These are phyloP conservation scores for Cyclura pinguis DNA, from an alignment of 2,797 vertebrate species.

Conservation along the genomic window DNA sequence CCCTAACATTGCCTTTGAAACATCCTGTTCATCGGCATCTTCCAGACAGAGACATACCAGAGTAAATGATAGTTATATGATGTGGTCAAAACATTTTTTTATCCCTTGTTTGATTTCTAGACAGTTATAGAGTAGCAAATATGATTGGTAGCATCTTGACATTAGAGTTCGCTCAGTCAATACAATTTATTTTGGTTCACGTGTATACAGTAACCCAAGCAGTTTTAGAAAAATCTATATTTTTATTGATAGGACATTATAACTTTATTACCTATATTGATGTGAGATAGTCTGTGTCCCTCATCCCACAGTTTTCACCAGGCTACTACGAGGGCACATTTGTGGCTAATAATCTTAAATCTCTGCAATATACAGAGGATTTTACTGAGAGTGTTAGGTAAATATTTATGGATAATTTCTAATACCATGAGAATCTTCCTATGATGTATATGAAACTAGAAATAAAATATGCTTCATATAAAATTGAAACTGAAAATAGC, in stretches of 20 bases:
- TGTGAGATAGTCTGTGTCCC: conserved; percentile 18
- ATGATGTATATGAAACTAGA: conserved; percentile 11
- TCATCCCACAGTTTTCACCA: conserved; percentile 36
- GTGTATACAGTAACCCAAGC: conserved; percentile 38
- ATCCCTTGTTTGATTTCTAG: conserved; percentile 41
- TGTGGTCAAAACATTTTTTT: conserved; percentile 26
- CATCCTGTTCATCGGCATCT: background rate
- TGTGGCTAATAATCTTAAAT: conserved; percentile 63
- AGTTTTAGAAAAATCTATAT: conserved; percentile 67
- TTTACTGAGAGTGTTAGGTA: background rate
- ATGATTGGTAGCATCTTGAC: background rate
- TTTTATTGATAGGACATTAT: conserved; percentile 69
- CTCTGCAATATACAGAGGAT: conserved; percentile 50
- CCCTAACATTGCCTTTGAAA: background rate
- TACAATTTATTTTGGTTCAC: conserved; percentile 64
- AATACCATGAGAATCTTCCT: background rate
- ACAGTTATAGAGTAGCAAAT: conserved; percentile 12
- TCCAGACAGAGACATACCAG: conserved; percentile 19
- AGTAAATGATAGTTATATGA: conserved; percentile 30
- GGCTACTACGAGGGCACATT: conserved; percentile 56
- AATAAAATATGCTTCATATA: background rate
- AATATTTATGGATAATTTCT: conserved; percentile 8
- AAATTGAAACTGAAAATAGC: conserved; percentile 6
- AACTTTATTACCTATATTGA: conserved; percentile 56
- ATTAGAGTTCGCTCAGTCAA: conserved; percentile 30